These are phyloP conservation scores for Lasioglossum vierecki DNA, from an alignment of 2,888 invertebrate genomes.

Conservation along the genomic window DNA sequence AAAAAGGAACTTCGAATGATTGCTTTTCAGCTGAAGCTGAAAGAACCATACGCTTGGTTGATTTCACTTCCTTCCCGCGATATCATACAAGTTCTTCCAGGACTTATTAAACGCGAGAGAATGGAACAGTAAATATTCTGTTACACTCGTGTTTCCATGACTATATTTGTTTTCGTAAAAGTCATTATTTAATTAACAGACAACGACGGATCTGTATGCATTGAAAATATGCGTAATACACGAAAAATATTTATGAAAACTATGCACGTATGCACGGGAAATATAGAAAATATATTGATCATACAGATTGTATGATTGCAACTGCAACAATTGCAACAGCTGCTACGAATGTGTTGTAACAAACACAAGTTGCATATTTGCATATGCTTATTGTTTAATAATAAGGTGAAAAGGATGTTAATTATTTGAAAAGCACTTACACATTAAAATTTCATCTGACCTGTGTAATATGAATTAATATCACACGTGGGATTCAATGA, in stretches of 20 bases:
- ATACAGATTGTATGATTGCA: no score
- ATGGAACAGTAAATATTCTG: neutral
- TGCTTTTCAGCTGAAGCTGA: conserved; percentile 54
- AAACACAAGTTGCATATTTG: no score
- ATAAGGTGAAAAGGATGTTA: no score
- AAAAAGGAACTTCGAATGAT: conserved; percentile 75
- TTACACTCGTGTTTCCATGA: neutral
- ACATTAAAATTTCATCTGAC: neutral
- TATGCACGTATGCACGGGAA: no score
- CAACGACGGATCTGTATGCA: no score
- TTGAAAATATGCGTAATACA: no score
- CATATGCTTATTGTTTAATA: no score
- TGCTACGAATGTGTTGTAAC: no score
- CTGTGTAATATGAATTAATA: neutral
- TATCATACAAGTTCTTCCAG: conserved; percentile 66
- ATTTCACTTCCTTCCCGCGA: conserved; percentile 69
- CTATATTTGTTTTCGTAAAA: neutral
- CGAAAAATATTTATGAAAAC: no score
- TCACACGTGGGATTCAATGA: neutral
- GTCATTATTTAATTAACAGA: neutral
- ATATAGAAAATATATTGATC: no score
- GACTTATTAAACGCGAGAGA: neutral
- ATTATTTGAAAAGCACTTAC: neutral
- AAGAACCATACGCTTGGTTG: conserved; percentile 77
- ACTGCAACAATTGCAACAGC: no score